phyloP scores from a whole-genome alignment of 2,797 vertebrate species.

The Arctocebus calabarensis region DNA sequence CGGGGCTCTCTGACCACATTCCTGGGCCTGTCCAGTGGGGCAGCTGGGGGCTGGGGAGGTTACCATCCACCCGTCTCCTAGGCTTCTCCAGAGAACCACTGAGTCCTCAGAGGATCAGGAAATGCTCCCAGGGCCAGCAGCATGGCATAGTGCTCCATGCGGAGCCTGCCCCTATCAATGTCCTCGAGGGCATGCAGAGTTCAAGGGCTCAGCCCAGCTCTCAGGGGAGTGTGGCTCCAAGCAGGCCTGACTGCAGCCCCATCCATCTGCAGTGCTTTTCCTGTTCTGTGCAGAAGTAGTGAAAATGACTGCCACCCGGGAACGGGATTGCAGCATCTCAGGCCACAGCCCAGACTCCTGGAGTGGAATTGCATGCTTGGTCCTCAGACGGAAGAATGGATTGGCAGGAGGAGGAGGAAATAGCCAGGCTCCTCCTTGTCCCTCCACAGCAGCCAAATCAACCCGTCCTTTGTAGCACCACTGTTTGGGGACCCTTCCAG shows the following conservation, averaged over 20 bases:
- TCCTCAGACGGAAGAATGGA: background rate
- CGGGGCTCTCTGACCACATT: slow-evolving; percentile 6
- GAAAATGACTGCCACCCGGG: fast-evolving
- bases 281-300: background rate
- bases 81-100: background rate
- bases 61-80: background rate
- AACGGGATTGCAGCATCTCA: background rate
- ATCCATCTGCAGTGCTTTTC: background rate
- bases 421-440: no score
- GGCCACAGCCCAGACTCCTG: background rate
- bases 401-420: background rate
- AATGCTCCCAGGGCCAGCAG: background rate
- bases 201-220: background rate
- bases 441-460: background rate
- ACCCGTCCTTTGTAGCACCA: background rate
- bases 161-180: background rate
- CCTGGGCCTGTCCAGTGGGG: background rate
- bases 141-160: background rate
- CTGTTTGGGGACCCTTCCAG: background rate
- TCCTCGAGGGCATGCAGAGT: background rate
- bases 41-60: background rate
- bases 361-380: background rate
- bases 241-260: background rate
- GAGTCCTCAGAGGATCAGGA: background rate
- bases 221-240: background rate